A percentile compares a stretch with the other conserved stretches of the same genome.
These are phyloP conservation scores for Eurypyga helias DNA, from an alignment of 2,113 vertebrate genomes.

Conservation along the genomic window DNA sequence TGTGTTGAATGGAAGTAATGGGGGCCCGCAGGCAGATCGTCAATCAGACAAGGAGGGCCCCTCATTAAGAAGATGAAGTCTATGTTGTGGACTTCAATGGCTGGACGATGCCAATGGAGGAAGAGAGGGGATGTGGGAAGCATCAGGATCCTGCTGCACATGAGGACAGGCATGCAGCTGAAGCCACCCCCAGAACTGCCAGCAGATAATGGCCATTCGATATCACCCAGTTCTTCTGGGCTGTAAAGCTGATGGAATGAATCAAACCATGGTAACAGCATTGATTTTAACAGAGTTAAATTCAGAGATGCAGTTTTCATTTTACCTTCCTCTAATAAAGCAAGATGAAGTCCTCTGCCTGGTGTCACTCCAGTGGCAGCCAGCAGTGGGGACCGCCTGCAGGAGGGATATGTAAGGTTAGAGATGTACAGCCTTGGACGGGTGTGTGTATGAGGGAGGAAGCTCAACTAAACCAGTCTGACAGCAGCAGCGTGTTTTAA, in stretches of 20 bases:
- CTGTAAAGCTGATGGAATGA: neutral
- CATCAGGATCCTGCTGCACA: neutral
- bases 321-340: neutral
- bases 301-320: neutral
- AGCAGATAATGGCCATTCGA: neutral
- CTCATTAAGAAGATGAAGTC: neutral
- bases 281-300: neutral
- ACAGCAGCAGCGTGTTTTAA: neutral
- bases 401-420: neutral
- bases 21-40: neutral
- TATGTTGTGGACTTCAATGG: neutral
- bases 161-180: neutral
- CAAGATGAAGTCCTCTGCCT: neutral
- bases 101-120: neutral
- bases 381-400: neutral
- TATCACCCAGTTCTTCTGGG: neutral
- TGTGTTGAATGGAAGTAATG: neutral
- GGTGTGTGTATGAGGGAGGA: neutral
- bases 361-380: neutral
- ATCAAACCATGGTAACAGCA: neutral
- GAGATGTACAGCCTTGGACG: neutral
- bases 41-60: neutral
- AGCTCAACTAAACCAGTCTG: neutral
- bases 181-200: neutral
- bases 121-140: neutral